phyloP scores from a whole-genome alignment of 1,140 invertebrate species.

The Bilobella aurantiaca region DNA sequence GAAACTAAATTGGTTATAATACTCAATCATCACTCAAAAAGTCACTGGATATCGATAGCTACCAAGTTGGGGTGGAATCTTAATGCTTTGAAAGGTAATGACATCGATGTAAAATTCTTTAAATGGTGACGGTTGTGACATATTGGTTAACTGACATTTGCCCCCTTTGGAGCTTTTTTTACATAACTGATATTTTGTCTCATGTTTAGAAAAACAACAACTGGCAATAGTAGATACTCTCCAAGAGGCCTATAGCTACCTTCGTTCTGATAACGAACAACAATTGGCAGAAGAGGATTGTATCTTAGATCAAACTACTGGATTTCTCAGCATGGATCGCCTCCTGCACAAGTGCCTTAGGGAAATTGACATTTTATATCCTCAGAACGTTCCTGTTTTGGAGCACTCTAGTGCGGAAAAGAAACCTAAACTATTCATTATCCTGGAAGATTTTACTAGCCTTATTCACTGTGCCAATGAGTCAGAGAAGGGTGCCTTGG shows the following conservation, averaged over 20 bases:
- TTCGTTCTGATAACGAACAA: too few species aligned
- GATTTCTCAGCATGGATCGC: not conserved
- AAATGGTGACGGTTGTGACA: too few species aligned
- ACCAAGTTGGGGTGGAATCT: conserved; percentile 20
- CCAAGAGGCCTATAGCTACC: not conserved
- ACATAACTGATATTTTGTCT: not conserved
- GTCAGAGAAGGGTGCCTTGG: not conserved
- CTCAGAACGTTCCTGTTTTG: too few species aligned
- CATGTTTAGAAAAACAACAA: not conserved
- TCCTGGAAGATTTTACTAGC: not conserved
- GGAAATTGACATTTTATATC: too few species aligned
- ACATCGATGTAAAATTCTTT: not conserved
- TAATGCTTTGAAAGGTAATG: not conserved
- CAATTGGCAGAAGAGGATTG: not conserved
- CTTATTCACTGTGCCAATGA: not conserved
- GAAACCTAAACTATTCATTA: not conserved
- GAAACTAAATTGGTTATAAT: conserved; percentile 8
- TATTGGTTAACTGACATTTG: not conserved
- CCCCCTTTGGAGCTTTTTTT: not conserved
- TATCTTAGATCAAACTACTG: not conserved
- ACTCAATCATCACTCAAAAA: conserved; percentile 8
- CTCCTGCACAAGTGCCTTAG: not conserved
- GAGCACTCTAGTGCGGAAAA: not conserved
- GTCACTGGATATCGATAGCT: conserved; percentile 17
- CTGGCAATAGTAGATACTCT: not conserved